phyloP scores from a whole-genome alignment of 1,140 invertebrate species.

The Conus betulinus region DNA sequence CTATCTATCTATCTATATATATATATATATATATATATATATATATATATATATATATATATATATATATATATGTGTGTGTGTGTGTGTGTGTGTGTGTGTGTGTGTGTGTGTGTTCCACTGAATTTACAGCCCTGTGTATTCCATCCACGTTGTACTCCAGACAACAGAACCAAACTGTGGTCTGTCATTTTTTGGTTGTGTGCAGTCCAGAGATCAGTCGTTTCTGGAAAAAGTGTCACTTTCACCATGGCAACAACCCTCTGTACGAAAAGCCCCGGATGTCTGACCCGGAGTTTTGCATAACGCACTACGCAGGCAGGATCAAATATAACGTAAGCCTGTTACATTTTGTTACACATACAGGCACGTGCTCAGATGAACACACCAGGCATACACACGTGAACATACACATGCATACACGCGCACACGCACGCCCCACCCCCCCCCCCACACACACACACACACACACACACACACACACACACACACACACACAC shows the following conservation, averaged over 20 bases:
- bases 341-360: neutral
- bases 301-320: conserved; percentile 94
- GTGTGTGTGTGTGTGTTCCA: too few relatives aligned
- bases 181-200: too few relatives aligned
- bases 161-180: too few relatives aligned
- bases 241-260: conserved; percentile 96
- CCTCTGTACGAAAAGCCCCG: conserved; percentile 91
- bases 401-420: neutral
- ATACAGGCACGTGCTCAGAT: neutral
- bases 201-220: conserved; percentile 85
- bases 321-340: conserved; percentile 74
- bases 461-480: conserved; percentile 16
- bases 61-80: too few relatives aligned
- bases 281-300: conserved; percentile 93
- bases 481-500: conserved; percentile 3
- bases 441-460: too few relatives aligned
- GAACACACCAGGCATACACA: conserved; percentile 20
- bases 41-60: too few relatives aligned
- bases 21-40: too few relatives aligned
- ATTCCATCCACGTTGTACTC: too few relatives aligned
- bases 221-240: conserved; percentile 98
- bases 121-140: too few relatives aligned
- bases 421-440: too few relatives aligned
- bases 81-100: too few relatives aligned
- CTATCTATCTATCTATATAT: too few relatives aligned